These are phyloP conservation scores for Callosobruchus maculatus DNA, from an alignment of 2,888 invertebrate genomes.

Conservation along the genomic window DNA sequence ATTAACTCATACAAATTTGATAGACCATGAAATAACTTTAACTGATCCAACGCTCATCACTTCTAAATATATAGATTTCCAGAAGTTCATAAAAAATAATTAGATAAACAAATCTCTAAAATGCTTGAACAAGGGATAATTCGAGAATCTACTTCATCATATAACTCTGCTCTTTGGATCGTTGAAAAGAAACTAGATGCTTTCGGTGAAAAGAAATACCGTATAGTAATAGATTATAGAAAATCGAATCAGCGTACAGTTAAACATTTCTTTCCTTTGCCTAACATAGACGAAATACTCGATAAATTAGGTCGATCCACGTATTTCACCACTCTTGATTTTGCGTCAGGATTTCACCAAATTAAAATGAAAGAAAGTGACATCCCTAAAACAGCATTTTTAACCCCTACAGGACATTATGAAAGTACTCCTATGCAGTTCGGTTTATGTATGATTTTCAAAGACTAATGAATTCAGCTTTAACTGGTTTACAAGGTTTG, in stretches of 20 bases:
- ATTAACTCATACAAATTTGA: conserved; percentile 23
- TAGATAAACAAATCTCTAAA: conserved; percentile 30
- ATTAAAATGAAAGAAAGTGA: conserved; percentile 22
- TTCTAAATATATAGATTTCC: conserved; percentile 32
- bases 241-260: conserved; percentile 39
- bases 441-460: conserved; percentile 24
- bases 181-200: conserved; percentile 34
- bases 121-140: conserved; percentile 29
- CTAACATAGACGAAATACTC: conserved; percentile 14
- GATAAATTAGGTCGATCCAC: conserved; percentile 3
- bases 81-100: conserved; percentile 32
- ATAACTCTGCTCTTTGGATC: conserved; percentile 26
- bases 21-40: conserved; percentile 27
- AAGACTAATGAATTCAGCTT: conserved; percentile 10
- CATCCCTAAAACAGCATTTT: conserved; percentile 14
- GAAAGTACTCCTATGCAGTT: conserved; percentile 3
- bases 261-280: conserved; percentile 36
- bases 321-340: conserved; percentile 37
- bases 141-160: conserved; percentile 26
- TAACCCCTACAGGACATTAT: conserved; percentile 1
- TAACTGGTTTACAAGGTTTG: conserved; percentile 6
- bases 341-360: conserved; percentile 40
- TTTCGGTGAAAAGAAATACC: conserved; percentile 31
- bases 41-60: conserved; percentile 15
- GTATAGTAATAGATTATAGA: conserved; percentile 42